A percentile compares a stretch with the other conserved stretches of the same genome.
Evolutionary conservation across 2,888 invertebrate genomes (phyloP).

Genomic region (Fabriciana adippe): DNA sequence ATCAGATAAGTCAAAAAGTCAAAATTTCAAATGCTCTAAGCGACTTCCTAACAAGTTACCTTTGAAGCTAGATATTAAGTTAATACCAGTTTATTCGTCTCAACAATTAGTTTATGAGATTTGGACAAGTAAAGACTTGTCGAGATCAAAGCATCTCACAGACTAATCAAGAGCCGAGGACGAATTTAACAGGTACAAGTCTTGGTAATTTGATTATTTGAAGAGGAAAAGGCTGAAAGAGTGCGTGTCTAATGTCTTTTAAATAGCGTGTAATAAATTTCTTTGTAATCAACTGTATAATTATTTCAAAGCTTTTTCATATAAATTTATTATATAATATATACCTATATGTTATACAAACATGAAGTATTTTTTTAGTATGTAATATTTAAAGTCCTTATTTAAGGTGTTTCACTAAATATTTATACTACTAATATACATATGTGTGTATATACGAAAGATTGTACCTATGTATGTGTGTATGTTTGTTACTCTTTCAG

Average conservation of each 20-base stretch:
- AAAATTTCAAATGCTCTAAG: slow-evolving; percentile 11
- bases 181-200: slow-evolving; percentile 35
- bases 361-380: no score
- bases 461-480: no score
- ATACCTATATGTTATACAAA: no score
- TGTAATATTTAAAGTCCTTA: no score
- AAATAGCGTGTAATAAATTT: slow-evolving; percentile 6
- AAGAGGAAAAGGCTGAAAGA: slow-evolving; percentile 21
- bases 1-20: slow-evolving; percentile 3
- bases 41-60: slow-evolving; percentile 19
- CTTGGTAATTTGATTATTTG: slow-evolving; percentile 37
- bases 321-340: not conserved
- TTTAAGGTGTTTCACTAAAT: no score
- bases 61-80: slow-evolving; percentile 28
- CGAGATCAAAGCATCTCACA: slow-evolving; percentile 27
- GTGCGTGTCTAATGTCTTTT: slow-evolving; percentile 18
- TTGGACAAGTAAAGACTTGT: slow-evolving; percentile 25
- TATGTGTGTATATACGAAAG: no score
- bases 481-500: no score
- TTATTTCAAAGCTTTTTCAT: not conserved
- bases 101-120: slow-evolving; percentile 37
- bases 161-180: slow-evolving; percentile 37
- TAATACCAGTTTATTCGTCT: slow-evolving; percentile 35
- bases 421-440: no score
- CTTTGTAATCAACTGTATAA: slow-evolving; percentile 14